phyloP scores from a whole-genome alignment of 53 echinoderm and acorn worm genomes.

The Holothuria scabra region DNA sequence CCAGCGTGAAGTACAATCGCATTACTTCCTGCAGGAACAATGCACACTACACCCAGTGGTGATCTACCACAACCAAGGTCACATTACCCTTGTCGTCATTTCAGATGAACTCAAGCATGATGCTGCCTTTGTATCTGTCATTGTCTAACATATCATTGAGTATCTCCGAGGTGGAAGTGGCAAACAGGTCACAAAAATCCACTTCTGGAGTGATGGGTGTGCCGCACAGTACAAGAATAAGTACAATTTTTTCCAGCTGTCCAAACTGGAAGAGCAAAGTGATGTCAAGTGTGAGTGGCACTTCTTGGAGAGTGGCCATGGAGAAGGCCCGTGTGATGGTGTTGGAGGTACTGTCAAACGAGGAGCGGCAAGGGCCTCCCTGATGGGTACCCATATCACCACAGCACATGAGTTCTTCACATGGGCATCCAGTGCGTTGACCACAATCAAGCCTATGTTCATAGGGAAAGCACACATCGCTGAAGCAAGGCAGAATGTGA shows the following conservation, averaged over 20 bases:
- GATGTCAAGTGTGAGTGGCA: conserved; percentile 18
- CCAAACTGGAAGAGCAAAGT: background rate
- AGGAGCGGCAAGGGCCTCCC: background rate
- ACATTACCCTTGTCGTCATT: conserved; percentile 8
- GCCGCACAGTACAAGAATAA: conserved; percentile 18
- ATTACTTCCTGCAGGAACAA: conserved; percentile 23
- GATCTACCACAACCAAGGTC: conserved; percentile 16
- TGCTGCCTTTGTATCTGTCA: conserved; percentile 24
- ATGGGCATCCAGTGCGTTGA: conserved; percentile 2
- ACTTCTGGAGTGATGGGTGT: conserved; percentile 34
- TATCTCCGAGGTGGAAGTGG: background rate
- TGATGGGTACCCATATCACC: background rate
- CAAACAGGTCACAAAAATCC: background rate
- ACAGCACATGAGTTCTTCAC: background rate
- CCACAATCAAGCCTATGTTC: background rate
- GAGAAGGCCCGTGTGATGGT: conserved; percentile 12
- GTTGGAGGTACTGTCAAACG: background rate
- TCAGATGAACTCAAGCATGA: conserved; percentile 32
- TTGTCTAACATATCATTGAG: conserved; percentile 12
- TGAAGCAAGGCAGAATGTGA: background rate
- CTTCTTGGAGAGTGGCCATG: background rate
- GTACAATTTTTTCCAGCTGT: conserved; percentile 18
- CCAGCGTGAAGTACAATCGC: conserved; percentile 19
- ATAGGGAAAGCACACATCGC: background rate
- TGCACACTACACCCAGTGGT: conserved; percentile 2